These are phyloP conservation scores for Drosophila nebulosa DNA, from an alignment of 1,140 invertebrate genomes.

Conservation along the genomic window DNA sequence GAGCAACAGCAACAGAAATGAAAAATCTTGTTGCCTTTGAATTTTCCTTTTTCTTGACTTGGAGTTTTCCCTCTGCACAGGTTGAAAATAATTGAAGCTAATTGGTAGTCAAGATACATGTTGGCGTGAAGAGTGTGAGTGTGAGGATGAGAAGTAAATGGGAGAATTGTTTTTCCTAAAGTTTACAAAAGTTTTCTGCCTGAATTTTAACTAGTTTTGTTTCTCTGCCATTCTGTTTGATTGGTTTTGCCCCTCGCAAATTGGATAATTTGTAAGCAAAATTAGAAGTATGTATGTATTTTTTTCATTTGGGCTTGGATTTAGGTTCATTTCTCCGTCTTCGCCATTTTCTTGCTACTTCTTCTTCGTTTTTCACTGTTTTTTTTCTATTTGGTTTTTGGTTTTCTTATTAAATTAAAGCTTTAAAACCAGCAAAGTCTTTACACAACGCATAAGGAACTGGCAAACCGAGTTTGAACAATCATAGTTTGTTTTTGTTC, in stretches of 20 bases:
- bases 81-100: neutral
- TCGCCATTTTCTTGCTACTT: neutral
- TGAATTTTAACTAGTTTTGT: constrained; percentile 50
- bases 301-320: neutral
- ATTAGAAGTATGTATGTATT: constrained; percentile 30
- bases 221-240: constrained; percentile 20
- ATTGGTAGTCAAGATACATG: neutral
- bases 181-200: neutral
- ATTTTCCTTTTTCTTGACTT: neutral
- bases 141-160: neutral
- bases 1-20: neutral
- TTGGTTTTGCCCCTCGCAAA: constrained; percentile 39
- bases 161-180: constrained; percentile 1
- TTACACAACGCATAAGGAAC: constrained; percentile 63
- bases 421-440: constrained; percentile 36
- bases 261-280: constrained; percentile 37
- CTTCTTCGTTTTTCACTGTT: neutral
- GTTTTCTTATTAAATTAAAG: constrained; percentile 52
- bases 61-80: neutral
- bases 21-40: neutral
- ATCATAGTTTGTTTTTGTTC: constrained; percentile 33
- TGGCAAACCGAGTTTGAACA: constrained; percentile 56
- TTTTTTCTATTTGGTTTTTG: constrained; percentile 1
- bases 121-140: neutral
- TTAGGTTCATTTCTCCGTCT: neutral